Conservation (phyloP, 2,113 vertebrate genomes). For the Aldabrachelys gigantea region DNA sequence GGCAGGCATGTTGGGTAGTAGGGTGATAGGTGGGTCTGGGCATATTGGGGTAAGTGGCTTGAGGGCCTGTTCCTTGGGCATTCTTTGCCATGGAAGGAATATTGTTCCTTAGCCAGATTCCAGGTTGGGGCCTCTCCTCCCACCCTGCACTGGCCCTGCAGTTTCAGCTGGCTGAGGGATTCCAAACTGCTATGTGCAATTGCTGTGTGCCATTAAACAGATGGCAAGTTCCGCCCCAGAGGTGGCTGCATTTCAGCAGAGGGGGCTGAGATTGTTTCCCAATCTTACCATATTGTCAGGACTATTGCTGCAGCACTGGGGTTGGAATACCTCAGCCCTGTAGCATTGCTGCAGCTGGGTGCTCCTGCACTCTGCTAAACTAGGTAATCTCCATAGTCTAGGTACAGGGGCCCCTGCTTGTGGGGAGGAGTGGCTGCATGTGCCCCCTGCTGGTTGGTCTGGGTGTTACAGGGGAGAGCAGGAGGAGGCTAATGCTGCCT, state of each 20-base stretch:
- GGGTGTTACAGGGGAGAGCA: too few species aligned
- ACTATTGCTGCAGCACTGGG: background rate
- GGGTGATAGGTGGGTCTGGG: background rate
- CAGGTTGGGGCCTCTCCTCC: background rate
- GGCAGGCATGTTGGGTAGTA: background rate
- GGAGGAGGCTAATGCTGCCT: too few species aligned
- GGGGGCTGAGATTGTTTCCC: background rate
- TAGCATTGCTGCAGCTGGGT: background rate
- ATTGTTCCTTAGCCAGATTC: background rate
- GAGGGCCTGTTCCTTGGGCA: background rate
- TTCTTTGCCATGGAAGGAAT: background rate
- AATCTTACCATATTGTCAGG: background rate
- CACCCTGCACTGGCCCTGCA: background rate
- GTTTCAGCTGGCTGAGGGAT: background rate
- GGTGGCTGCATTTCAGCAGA: background rate
- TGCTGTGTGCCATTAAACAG: background rate
- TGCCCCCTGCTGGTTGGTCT: too few species aligned
- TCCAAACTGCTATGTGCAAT: background rate
- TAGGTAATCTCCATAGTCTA: too few species aligned
- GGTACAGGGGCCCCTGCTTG: too few species aligned
- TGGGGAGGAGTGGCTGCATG: too few species aligned
- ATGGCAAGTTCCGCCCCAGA: background rate
- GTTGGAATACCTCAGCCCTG: background rate
- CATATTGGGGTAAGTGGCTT: slow-evolving; percentile 8
- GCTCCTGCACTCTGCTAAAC: background rate